Percentiles rank a stretch among this genome's conserved stretches.
These are phyloP conservation scores for Papilio elwesi DNA, from an alignment of 2,888 invertebrate genomes.

Conservation along the genomic window DNA sequence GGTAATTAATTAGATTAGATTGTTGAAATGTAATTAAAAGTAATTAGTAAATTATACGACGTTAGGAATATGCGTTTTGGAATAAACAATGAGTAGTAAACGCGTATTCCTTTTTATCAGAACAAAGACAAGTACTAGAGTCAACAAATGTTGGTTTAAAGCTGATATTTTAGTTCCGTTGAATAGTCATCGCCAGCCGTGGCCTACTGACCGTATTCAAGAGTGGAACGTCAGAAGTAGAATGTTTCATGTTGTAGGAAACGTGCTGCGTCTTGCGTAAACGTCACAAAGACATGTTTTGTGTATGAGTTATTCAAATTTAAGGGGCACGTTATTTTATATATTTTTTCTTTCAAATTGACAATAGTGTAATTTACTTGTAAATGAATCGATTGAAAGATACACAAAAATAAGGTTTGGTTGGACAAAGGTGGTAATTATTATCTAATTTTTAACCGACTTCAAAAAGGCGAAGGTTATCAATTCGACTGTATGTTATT, in stretches of 20 bases:
- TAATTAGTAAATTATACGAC: not conserved
- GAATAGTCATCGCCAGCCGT: constrained; percentile 69
- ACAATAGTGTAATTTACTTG: not conserved
- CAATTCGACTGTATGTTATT: no score
- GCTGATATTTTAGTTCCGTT: constrained; percentile 67
- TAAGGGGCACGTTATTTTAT: constrained; percentile 19
- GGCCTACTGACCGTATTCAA: constrained; percentile 78
- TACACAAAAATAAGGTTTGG: not conserved
- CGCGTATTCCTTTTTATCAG: not conserved
- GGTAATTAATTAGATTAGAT: not conserved
- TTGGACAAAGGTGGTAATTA: no score
- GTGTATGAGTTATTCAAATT: constrained; percentile 31
- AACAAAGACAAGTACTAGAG: not conserved
- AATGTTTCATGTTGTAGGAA: constrained; percentile 61
- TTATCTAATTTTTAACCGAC: no score
- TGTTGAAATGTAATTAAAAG: not conserved
- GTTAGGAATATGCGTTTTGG: not conserved
- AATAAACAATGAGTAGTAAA: not conserved
- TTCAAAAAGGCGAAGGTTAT: no score
- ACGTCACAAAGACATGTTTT: constrained; percentile 36
- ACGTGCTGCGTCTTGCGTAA: constrained; percentile 48
- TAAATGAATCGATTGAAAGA: not conserved
- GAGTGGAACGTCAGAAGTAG: constrained; percentile 66
- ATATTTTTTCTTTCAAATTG: constrained; percentile 1
- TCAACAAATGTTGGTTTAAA: constrained; percentile 15